Evolutionary conservation across 2,888 invertebrate species (phyloP), one percentile per base, ranked within the genome.

Genomic region (Anthophora plumipes): DNA sequence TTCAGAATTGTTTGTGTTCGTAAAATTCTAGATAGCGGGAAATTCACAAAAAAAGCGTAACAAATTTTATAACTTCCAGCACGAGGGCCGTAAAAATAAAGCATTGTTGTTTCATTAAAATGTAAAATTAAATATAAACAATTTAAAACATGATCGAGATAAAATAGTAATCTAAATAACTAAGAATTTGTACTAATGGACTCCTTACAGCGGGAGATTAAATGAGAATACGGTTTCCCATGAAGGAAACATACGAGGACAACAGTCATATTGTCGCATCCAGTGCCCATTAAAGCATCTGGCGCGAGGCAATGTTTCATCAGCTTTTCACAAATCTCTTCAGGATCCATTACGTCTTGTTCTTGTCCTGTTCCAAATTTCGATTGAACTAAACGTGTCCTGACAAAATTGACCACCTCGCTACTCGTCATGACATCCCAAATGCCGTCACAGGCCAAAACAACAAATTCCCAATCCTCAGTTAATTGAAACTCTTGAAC

Each of bases 241-340:
- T 95, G 95, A 50, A 96, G 93, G 81, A 98, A 96, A 91, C 97
- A 97, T 73, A 99, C 95, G 52, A 99, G 94, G 48, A 99, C 96
- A 5, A 98, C 99, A 31, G 99, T 99, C 99, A 99, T 99, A 94
- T 99, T 99, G 94, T 99, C 99, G 94, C 99, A 99, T 87, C 99
- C 99, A 57, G 99, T 95, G 1, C 99, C 99, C 96, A 99, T 98
- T 90, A 98, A 97, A 91, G 98, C 98, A 94, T 99, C 99, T 4
- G 99, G 99, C 1, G 99, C 99, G 71, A 99, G 95, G 93, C 99
- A 99, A 83, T 97, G 95, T 89, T 96, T 97, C 96, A 99, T 98
- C 79, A 99, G 94, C 86, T 98, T 97, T 94, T 99, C 99, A 94
- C 99, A 99, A 77, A 99, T 98, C 92, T 96, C 96, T 92, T 98